Conservation (phyloP, 2,113 vertebrate species). For the Bolborhynchus lineola region DNA sequence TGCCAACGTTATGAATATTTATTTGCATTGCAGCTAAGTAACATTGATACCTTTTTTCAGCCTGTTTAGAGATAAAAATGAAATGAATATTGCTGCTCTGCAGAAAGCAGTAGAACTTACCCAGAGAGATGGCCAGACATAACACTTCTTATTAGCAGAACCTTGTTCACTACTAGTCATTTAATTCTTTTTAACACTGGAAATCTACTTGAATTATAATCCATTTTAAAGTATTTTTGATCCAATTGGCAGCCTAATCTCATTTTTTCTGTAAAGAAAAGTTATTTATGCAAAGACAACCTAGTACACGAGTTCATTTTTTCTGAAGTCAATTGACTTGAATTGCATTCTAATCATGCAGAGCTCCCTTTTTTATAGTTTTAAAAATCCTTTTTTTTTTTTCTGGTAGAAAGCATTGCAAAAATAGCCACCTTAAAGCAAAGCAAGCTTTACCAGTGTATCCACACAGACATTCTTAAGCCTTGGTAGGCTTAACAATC, state of each 20-base stretch:
- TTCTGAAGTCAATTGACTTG: background rate
- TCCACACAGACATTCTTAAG: background rate
- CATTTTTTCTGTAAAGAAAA: background rate
- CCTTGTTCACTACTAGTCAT: background rate
- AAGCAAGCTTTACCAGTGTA: background rate
- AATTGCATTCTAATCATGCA: background rate
- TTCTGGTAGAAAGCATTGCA: background rate
- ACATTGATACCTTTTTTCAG: conserved; percentile 68
- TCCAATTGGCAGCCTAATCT: background rate
- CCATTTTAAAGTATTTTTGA: background rate
- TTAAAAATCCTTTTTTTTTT: background rate
- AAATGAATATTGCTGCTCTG: conserved; percentile 51
- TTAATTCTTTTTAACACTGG: background rate
- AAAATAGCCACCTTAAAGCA: background rate
- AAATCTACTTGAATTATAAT: background rate
- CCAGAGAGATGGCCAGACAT: background rate
- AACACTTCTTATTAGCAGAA: background rate
- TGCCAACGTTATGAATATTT: conserved; percentile 82
- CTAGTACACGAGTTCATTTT: background rate
- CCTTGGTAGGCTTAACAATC: background rate
- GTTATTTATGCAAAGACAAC: background rate
- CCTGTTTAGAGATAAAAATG: conserved; percentile 62
- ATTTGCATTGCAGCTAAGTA: conserved; percentile 71
- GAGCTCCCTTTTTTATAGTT: background rate
- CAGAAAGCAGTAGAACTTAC: conserved; percentile 42